Evolutionary conservation across 2,888 invertebrate genomes (phyloP), one percentile per base, ranked within the genome.

Genomic region (Nephrocerus scutellatus): DNA sequence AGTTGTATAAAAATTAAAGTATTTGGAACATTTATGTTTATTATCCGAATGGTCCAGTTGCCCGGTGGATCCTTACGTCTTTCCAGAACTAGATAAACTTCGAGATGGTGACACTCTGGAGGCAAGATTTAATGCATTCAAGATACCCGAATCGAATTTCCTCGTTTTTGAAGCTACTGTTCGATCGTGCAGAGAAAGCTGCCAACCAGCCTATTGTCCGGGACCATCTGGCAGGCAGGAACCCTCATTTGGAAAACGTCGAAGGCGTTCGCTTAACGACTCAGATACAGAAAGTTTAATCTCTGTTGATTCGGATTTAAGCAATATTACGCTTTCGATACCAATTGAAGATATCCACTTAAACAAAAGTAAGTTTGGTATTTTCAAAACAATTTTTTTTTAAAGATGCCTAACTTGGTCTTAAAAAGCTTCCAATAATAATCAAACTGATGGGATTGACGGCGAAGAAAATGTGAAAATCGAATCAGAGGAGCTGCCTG

Each of bases 121-220:
- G 71, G 90, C 91, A 0, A 76, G 89, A 55, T 92, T 92, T 65
- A 90, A 91, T 64, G 91, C 91, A 1, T 92, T 91, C 62, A 92
- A 91, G 70, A 90, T 92, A 49, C 91, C 91, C 0, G 91, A 91
- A 70, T 91, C 91, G 0, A 91, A 91, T 66, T 90, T 90, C 73
- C 70, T 92, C 51, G 88, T 91, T 1, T 92, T 92, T 57, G 91
- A 92, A 68, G 91, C 91, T 1, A 91, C 87, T 0, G 91, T 92
- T 1, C 73, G 86, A 39, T 88, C 89, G 1, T 92, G 91, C 54
- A 73, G 88, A 26, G 88, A 89, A 33, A 88, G 89, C 6, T 92
- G 91, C 57, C 88, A 89, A 60, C 90, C 91, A 30, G 89, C 89
- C 8, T 88, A 87, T 55, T 90, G 90, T 58, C 82, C 82, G 18